Base-by-base conservation (phyloP, 1,140 invertebrate species). In the Lucilia sericata region DNA sequence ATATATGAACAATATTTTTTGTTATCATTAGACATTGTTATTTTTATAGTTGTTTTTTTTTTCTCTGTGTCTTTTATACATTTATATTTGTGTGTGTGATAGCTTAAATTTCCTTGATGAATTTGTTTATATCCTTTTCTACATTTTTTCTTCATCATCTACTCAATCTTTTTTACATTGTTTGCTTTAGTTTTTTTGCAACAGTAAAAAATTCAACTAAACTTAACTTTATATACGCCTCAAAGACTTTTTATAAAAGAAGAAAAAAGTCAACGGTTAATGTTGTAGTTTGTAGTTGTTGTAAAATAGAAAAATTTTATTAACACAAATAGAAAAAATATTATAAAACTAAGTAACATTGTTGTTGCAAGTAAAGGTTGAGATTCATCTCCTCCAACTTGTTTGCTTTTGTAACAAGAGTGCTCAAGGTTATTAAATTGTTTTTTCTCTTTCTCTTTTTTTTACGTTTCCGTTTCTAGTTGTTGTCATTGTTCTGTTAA, bases 191-290 rank as follows among this genome's bases (percentile, higher is more conserved):
- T 55, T 55, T 55, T 17, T 8, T 12, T 5, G 51, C 42, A 42
- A 42, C 42, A 42, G 42, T 42, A 42, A 42, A 42, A 42, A 42
- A 42, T 5, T 8, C 5, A 42, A 42, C 42, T 42, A 74, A 30
- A 17, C 30, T 42, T 34, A 76, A 76, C 74, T 42, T 76, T 34
- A 76, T 76, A 76, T 76, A 76, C 74, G 74, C 74, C 36, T 76
- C 34, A 30, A 76, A 76, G 74, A 76, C 30, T 76, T 76, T 76
- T 76, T 14, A 76, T 36, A 76, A 76, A 36, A 76, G 74, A 76
- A 9, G 9, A 74, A 34, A 21, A 21, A 74, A 34, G 74, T 76
- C 74, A 76, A 76, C 25, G 25, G 74, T 76, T 76, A 55, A 76
- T 36, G 34, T 76, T 76, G 13, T 17, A 55, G 13, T 55, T 55